phyloP scores from a whole-genome alignment of 2,888 invertebrate species.

The Unio pictorum region DNA sequence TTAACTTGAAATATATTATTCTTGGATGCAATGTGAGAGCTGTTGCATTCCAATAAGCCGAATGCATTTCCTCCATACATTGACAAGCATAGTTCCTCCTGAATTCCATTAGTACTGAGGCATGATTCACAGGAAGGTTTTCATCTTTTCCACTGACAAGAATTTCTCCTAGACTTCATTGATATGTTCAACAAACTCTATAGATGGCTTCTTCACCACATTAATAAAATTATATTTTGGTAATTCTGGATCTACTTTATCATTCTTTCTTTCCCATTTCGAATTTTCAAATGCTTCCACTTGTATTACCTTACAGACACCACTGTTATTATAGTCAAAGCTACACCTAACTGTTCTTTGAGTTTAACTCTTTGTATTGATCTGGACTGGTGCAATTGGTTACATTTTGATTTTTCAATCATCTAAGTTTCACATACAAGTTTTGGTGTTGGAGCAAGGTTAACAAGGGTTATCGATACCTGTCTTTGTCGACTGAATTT shows the following conservation, averaged over 20 bases:
- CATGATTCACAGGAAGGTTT: conserved; percentile 10
- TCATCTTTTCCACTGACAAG: conserved; percentile 8
- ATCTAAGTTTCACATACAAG: conserved; percentile 4
- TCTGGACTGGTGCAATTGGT: conserved; percentile 18
- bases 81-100: too few relatives aligned
- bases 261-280: conserved; percentile 27
- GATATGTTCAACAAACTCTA: conserved; percentile 19
- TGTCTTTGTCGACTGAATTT: conserved; percentile 16
- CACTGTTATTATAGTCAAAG: conserved; percentile 4
- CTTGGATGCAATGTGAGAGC: too few relatives aligned
- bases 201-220: conserved; percentile 65
- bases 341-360: conserved; percentile 6
- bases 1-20: too few relatives aligned
- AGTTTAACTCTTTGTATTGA: conserved; percentile 8
- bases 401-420: conserved; percentile 2
- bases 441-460: conserved; percentile 7
- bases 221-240: conserved; percentile 51
- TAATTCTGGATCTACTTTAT: conserved; percentile 16
- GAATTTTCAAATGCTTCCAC: conserved; percentile 24
- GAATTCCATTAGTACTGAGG: neutral
- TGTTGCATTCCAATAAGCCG: too few relatives aligned
- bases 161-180: conserved; percentile 11
- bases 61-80: too few relatives aligned
- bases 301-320: conserved; percentile 16
- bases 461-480: conserved; percentile 10